phyloP scores from a whole-genome alignment of 2,888 invertebrate species.

The Drosophila lutescens region DNA sequence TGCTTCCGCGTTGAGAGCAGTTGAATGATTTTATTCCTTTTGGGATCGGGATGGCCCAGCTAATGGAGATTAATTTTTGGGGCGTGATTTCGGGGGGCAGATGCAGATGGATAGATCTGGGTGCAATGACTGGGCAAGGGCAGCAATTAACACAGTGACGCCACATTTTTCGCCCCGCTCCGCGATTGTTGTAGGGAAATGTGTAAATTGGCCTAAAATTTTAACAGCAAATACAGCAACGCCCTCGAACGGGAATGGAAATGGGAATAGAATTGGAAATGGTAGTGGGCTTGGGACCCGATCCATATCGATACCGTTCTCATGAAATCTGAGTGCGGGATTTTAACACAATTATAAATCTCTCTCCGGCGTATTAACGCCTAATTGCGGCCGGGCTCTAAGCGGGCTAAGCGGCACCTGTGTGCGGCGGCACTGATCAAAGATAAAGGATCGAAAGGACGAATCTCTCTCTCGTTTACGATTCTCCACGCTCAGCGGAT shows the following conservation, averaged over 20 bases:
- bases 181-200: constrained; percentile 48
- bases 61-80: constrained; percentile 75
- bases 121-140: constrained; percentile 56
- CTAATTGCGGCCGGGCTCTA: constrained; percentile 72
- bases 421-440: constrained; percentile 70
- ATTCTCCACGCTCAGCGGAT: constrained; percentile 74
- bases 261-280: constrained; percentile 18
- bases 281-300: constrained; percentile 11
- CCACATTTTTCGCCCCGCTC: constrained; percentile 57
- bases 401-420: constrained; percentile 58
- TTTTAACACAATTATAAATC: constrained; percentile 80
- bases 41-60: constrained; percentile 25
- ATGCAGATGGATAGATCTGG: constrained; percentile 35
- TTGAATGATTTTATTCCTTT: constrained; percentile 32
- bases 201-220: constrained; percentile 77
- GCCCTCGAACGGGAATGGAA: constrained; percentile 44
- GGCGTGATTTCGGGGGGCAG: constrained; percentile 56
- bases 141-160: constrained; percentile 72
- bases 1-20: constrained; percentile 75
- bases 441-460: constrained; percentile 43
- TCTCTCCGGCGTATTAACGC: constrained; percentile 73
- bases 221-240: constrained; percentile 65
- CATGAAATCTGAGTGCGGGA: constrained; percentile 63
- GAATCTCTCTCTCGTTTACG: constrained; percentile 65
- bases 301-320: constrained; percentile 50